Evolutionary conservation across 2,113 vertebrate genomes (phyloP), one percentile per base, ranked within the genome.

Genomic region (Cettia cetti): DNA sequence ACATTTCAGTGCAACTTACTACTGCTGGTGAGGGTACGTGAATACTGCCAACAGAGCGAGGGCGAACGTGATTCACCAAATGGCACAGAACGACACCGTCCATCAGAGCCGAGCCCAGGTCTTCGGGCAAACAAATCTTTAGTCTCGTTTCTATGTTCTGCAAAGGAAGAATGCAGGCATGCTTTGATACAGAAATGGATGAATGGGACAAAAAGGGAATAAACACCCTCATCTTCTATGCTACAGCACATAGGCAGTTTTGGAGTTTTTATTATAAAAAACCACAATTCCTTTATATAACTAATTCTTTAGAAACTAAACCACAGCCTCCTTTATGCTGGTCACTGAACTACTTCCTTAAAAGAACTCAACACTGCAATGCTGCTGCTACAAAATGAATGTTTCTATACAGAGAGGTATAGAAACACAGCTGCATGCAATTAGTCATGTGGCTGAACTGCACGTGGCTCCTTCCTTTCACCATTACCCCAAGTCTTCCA

Each of bases 51-150:
- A 99, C 99, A 0, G 99, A 99, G 3, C 99, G 98, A 0, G 99
- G 99, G 53, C 98, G 98, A 70, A 99, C 98, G 14, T 99, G 98
- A 95, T 99, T 99, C 70, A 98, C 99, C 94, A 99, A 98, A 69
- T 99, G 99, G 94, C 99, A 99, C 83, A 99, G 98, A 68, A 99
- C 99, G 0, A 99, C 99, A 1, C 99, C 99, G 7, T 99, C 99
- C 99, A 99, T 99, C 90, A 99, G 98, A 24, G 99, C 99, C 0
- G 98, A 98, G 16, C 99, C 99, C 8, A 99, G 96, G 94, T 99
- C 98, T 57, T 98, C 99, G 0, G 98, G 99, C 27, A 99, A 98
- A 65, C 95, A 98, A 37, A 99, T 98, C 96, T 99, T 99, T 80
- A 99, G 98, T 53, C 99, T 97, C 94, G 98, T 98, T 97, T 99